Percentiles rank a stretch among this genome's conserved stretches.
These are phyloP conservation scores for Sphinx pinastri DNA, from an alignment of 2,888 invertebrate species.

Conservation along the genomic window DNA sequence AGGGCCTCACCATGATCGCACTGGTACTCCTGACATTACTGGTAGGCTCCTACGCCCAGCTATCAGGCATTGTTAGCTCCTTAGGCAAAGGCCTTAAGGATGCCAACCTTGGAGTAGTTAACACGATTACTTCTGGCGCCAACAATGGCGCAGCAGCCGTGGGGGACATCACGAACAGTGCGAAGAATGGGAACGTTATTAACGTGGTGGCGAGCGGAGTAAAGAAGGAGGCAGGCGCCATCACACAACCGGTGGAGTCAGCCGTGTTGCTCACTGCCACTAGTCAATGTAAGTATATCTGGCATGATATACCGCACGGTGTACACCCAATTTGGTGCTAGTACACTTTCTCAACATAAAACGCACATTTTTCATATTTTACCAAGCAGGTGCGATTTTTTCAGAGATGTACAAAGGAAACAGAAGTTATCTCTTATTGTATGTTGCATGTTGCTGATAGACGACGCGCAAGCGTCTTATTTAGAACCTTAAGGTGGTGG, in stretches of 20 bases:
- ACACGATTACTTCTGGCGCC: not conserved
- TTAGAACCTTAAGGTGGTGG: no score
- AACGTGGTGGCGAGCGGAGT: constrained; percentile 33
- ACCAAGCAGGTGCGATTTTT: no score
- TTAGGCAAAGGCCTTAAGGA: not conserved
- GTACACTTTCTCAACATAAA: no score
- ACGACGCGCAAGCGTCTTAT: no score
- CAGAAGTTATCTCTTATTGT: no score
- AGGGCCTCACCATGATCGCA: not conserved
- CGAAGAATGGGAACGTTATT: constrained; percentile 24
- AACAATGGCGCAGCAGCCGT: constrained; percentile 11
- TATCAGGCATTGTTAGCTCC: not conserved
- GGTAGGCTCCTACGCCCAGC: not conserved
- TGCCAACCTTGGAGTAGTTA: not conserved
- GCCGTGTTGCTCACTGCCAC: constrained; percentile 49
- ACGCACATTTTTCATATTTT: no score
- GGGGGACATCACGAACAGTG: constrained; percentile 22
- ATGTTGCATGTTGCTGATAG: no score
- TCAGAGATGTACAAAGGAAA: no score
- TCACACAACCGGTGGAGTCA: constrained; percentile 57
- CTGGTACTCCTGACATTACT: not conserved
- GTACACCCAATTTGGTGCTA: no score
- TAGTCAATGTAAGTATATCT: constrained; percentile 52
- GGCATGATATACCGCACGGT: not conserved
- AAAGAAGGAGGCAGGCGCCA: constrained; percentile 48